These are phyloP conservation scores for Cichlasoma orientale DNA, from an alignment of 2,797 vertebrate genomes.

Conservation along the genomic window DNA sequence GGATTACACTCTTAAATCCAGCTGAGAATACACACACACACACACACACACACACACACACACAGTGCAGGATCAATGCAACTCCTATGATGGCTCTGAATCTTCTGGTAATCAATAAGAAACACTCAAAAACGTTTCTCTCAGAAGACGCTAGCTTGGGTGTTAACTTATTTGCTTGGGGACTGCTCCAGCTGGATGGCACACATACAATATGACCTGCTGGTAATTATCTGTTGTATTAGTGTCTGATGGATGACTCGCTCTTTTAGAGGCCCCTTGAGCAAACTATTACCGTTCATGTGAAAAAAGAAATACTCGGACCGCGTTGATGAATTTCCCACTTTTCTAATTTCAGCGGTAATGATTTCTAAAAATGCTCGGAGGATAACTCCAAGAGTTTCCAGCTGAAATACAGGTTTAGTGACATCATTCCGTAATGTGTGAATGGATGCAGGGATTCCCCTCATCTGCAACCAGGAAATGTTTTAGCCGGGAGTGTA, in stretches of 20 bases:
- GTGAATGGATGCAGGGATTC: not conserved
- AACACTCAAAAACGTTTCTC: not conserved
- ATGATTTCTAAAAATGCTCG: constrained; percentile 20
- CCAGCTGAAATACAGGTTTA: not conserved
- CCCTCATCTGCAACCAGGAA: too few relatives aligned
- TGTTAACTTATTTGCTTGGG: not conserved
- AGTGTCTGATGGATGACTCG: constrained; percentile 34
- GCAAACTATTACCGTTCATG: constrained; percentile 33
- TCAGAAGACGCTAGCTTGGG: not conserved
- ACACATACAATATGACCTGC: not conserved
- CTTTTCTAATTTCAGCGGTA: constrained; percentile 25
- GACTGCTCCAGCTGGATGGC: constrained; percentile 10
- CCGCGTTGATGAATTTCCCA: constrained; percentile 35
- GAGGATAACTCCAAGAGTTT: constrained; percentile 2
- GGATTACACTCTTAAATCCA: constrained; percentile 26
- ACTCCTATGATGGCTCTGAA: not conserved
- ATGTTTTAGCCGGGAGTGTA: not conserved
- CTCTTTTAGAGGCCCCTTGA: constrained; percentile 33
- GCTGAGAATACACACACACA: not conserved
- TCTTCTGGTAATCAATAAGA: not conserved
- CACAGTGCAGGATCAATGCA: not conserved
- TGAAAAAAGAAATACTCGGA: constrained; percentile 23
- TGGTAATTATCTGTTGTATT: constrained; percentile 54
- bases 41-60: not conserved
- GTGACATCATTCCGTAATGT: not conserved